Evolutionary conservation across 2,797 vertebrate species (phyloP).

Genomic region (Eleutherodactylus coqui): DNA sequence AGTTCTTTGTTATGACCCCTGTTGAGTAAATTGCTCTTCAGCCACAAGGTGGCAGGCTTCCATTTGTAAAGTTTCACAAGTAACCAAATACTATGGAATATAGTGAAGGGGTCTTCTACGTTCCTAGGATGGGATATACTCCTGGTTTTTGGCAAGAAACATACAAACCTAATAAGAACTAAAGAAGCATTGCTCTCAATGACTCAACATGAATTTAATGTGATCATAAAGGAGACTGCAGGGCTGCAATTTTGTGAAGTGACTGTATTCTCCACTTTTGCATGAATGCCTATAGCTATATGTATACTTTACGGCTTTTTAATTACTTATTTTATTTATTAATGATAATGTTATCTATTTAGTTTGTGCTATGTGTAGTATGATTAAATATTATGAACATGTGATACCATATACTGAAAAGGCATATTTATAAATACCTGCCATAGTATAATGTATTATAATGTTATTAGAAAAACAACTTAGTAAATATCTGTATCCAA

Average conservation of each 20-base stretch:
- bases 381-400: too few relatives aligned
- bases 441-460: too few relatives aligned
- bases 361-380: too few relatives aligned
- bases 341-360: too few relatives aligned
- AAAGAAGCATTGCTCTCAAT: background rate
- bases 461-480: background rate
- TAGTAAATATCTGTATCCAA: background rate
- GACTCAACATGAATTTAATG: background rate
- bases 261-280: background rate
- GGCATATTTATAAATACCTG: too few relatives aligned
- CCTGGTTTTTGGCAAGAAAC: background rate
- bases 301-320: background rate
- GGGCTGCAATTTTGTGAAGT: background rate
- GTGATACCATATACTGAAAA: too few relatives aligned
- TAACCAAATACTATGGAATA: background rate
- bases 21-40: too few relatives aligned
- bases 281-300: too few relatives aligned
- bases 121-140: background rate
- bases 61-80: background rate
- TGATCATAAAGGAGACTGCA: background rate
- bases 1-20: background rate
- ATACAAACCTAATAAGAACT: background rate
- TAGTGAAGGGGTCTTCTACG: background rate
- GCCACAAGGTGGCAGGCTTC: background rate
- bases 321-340: too few relatives aligned